Conservation (phyloP, 2,113 vertebrate species). For the Manacus vitellinus region DNA sequence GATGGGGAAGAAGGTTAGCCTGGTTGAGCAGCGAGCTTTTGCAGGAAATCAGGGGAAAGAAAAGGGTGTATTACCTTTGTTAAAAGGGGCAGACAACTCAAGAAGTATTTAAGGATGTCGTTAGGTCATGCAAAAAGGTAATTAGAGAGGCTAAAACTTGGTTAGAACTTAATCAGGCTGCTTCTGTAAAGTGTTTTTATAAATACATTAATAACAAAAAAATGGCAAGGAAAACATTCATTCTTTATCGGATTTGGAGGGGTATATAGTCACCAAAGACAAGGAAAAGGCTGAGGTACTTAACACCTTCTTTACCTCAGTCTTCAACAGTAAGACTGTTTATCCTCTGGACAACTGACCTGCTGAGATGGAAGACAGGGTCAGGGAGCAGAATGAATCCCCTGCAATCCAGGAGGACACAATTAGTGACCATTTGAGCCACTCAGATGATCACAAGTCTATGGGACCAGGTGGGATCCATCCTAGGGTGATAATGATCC, state of each 20-base stretch:
- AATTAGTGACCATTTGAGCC: accelerated
- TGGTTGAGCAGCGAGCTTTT: accelerated
- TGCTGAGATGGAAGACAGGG: accelerated
- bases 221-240: accelerated
- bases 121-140: background rate
- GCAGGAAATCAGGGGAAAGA: background rate
- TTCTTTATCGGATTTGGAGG: background rate
- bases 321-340: background rate
- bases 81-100: background rate
- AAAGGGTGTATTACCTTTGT: accelerated
- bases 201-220: background rate
- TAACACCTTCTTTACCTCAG: background rate
- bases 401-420: accelerated
- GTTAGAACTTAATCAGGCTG: too few relatives aligned
- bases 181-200: background rate
- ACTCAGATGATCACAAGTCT: background rate
- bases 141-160: background rate
- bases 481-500: background rate
- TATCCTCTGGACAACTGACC: accelerated
- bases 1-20: background rate
- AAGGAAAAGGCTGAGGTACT: background rate
- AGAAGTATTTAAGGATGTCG: accelerated
- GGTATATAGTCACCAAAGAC: accelerated
- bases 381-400: accelerated
- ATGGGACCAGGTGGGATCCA: accelerated